These are phyloP conservation scores for Micromesistius poutassou DNA, from an alignment of 2,797 vertebrate genomes.

Conservation along the genomic window DNA sequence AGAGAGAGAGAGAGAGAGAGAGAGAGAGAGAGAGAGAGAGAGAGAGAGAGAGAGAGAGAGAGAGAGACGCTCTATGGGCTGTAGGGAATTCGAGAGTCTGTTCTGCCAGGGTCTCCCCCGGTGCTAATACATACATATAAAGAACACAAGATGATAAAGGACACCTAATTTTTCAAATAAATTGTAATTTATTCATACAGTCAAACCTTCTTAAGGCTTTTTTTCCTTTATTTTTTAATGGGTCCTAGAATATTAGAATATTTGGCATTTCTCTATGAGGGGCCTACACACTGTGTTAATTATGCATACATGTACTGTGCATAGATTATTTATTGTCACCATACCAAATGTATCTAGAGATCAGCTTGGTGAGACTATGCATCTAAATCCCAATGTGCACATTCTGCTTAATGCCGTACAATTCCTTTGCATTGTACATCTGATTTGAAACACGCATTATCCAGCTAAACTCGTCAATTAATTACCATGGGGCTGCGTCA, in stretches of 20 bases:
- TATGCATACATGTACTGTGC: neutral
- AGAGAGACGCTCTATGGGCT: conserved; percentile 50
- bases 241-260: neutral
- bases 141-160: conserved; percentile 57
- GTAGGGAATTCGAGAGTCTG: conserved; percentile 16
- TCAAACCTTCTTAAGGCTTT: neutral
- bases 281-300: neutral
- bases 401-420: neutral
- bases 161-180: conserved; percentile 63
- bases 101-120: conserved; percentile 40
- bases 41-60: conserved; percentile 35
- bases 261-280: neutral
- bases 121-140: conserved; percentile 49
- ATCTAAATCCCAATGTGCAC: neutral
- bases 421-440: neutral
- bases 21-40: neutral
- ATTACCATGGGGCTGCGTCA: neutral
- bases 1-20: conserved; percentile 14
- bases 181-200: conserved; percentile 30
- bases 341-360: neutral
- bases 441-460: neutral
- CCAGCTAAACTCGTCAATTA: neutral
- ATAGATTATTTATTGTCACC: neutral
- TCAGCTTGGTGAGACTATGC: neutral
- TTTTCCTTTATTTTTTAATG: neutral